Conservation (phyloP, 2,888 invertebrate genomes). For the Clanis bilineata region DNA sequence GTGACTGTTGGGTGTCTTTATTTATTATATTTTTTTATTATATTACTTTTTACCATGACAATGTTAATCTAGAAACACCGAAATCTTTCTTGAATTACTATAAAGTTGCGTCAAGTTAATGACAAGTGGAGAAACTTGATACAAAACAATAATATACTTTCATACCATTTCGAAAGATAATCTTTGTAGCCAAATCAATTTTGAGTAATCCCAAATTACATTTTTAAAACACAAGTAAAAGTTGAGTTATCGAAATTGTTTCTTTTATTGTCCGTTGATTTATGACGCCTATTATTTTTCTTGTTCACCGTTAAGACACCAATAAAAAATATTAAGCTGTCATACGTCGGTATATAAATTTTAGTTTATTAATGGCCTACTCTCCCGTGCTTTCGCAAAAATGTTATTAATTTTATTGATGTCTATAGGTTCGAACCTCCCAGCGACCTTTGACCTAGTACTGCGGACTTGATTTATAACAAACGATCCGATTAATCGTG, state of each 20-base stretch:
- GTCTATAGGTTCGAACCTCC: constrained; percentile 19
- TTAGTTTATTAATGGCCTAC: constrained; percentile 27
- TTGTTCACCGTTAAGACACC: constrained; percentile 11
- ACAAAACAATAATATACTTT: neutral
- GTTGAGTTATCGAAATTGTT: neutral
- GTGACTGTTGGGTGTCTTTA: too few relatives aligned
- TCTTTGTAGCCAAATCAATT: neutral
- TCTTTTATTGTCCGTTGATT: constrained; percentile 17
- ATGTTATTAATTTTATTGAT: constrained; percentile 26
- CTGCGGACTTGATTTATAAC: neutral
- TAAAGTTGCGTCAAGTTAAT: too few relatives aligned
- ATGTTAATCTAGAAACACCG: too few relatives aligned
- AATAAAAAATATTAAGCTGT: constrained; percentile 13
- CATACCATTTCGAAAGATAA: neutral
- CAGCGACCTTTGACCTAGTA: constrained; percentile 22
- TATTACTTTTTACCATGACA: too few relatives aligned
- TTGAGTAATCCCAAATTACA: neutral
- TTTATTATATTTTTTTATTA: too few relatives aligned
- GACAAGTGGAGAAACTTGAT: neutral
- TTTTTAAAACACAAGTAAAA: neutral
- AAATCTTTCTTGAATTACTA: too few relatives aligned
- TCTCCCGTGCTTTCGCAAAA: constrained; percentile 36
- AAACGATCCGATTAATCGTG: constrained; percentile 22
- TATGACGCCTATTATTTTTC: constrained; percentile 8
- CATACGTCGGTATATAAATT: constrained; percentile 10